phyloP scores from a whole-genome alignment of 1,140 invertebrate species.

The Diorhabda sublineata region DNA sequence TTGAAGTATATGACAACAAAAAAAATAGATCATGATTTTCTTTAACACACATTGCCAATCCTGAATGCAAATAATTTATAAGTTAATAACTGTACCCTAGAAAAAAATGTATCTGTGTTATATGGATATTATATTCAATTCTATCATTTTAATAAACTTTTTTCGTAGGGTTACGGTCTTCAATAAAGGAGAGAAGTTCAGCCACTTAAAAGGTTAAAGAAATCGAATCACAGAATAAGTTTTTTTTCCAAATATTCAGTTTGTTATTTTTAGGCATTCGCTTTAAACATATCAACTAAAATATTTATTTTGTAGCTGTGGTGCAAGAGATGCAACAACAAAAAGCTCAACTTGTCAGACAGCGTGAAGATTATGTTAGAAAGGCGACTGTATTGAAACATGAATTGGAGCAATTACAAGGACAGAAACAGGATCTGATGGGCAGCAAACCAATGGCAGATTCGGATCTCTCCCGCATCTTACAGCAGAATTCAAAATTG shows the following conservation, averaged over 20 bases:
- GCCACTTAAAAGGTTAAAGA: neutral
- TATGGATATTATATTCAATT: neutral
- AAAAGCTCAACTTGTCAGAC: slow-evolving; percentile 69
- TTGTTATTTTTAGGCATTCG: neutral
- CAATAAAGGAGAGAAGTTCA: neutral
- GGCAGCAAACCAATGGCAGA: slow-evolving; percentile 48
- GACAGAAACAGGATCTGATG: slow-evolving; percentile 70
- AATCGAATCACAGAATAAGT: neutral
- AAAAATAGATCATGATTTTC: neutral
- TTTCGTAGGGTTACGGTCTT: slow-evolving; percentile 5
- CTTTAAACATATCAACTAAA: slow-evolving; percentile 8
- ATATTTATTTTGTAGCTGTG: slow-evolving; percentile 54
- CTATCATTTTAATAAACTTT: slow-evolving; percentile 8
- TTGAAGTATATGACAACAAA: neutral
- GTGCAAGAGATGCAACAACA: slow-evolving; percentile 76
- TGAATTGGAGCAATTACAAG: slow-evolving; percentile 70
- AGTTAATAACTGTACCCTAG: neutral
- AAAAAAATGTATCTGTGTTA: neutral
- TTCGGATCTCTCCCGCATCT: slow-evolving; percentile 58
- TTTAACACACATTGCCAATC: neutral
- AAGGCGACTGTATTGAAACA: slow-evolving; percentile 65
- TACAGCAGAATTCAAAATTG: slow-evolving; percentile 74
- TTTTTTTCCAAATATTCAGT: neutral
- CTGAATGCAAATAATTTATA: neutral
- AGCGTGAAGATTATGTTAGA: slow-evolving; percentile 72